Evolutionary conservation across 2,797 vertebrate species (phyloP).

Genomic region (Pogoniulus pusillus): DNA sequence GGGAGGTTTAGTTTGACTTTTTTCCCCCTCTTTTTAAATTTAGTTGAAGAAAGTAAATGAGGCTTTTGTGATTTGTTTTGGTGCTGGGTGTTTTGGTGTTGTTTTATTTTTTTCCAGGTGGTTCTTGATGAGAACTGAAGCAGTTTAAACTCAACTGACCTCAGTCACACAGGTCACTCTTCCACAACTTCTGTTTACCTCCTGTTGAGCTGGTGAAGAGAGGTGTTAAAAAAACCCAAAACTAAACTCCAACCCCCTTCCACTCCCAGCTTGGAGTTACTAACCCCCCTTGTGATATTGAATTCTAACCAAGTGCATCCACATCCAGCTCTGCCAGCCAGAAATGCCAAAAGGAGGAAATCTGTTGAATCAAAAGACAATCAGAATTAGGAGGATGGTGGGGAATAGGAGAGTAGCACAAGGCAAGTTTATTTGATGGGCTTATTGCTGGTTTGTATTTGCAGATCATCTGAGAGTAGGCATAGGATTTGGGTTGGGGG

Average conservation of each 20-base stretch:
- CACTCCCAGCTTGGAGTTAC: not conserved
- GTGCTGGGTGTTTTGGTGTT: too few relatives aligned
- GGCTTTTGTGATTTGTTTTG: not conserved
- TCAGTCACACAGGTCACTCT: not conserved
- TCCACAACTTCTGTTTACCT: conserved; percentile 34
- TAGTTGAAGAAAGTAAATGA: not conserved
- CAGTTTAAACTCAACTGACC: not conserved
- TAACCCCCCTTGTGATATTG: conserved; percentile 29
- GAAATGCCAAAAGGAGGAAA: conserved; percentile 28
- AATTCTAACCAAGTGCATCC: conserved; percentile 25
- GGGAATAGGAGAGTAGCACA: conserved; percentile 13
- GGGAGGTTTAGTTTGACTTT: too few relatives aligned
- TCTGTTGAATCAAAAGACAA: conserved; percentile 24
- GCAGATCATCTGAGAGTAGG: conserved; percentile 12
- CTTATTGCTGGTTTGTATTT: not conserved
- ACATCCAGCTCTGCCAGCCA: not conserved
- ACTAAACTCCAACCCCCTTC: too few relatives aligned
- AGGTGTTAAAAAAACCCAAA: not conserved
- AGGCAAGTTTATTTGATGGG: not conserved
- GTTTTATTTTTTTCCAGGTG: not conserved
- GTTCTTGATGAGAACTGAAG: not conserved
- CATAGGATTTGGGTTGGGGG: not conserved
- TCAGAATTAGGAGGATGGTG: not conserved
- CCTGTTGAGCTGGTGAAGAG: conserved; percentile 1
- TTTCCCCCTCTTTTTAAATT: not conserved